Conservation (phyloP, 2,113 vertebrate species). For the Pithys albifrons region DNA sequence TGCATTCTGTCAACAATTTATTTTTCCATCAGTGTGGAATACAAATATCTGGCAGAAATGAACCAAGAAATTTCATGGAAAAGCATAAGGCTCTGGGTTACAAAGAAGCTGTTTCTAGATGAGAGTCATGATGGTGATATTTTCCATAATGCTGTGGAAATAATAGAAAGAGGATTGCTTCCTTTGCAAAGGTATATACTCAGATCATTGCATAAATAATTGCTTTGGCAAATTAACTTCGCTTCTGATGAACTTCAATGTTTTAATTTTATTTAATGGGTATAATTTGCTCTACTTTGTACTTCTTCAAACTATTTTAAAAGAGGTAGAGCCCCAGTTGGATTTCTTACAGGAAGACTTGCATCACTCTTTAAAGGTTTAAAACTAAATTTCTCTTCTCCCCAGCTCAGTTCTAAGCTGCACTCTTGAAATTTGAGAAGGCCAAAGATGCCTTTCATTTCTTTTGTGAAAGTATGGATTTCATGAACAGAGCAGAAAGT, state of each 20-base stretch:
- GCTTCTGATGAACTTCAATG: background rate
- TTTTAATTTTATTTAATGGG: background rate
- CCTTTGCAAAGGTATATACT: background rate
- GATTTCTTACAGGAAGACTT: background rate
- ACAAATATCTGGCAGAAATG: background rate
- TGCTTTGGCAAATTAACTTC: background rate
- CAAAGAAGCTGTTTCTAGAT: background rate
- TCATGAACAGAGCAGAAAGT: background rate
- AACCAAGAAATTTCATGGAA: background rate
- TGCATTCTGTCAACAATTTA: background rate
- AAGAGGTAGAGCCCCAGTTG: background rate
- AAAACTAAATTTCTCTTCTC: background rate
- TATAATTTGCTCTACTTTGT: background rate
- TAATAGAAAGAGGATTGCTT: background rate
- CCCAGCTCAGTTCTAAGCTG: background rate
- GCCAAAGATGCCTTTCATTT: background rate
- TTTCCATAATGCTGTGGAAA: background rate
- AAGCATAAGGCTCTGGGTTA: background rate
- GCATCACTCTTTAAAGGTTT: background rate
- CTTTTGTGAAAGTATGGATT: conserved; percentile 6
- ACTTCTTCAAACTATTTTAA: background rate
- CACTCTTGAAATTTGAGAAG: background rate
- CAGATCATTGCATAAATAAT: background rate
- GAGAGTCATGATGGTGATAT: background rate
- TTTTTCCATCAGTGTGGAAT: background rate